These are phyloP conservation scores for Leptinotarsa defecta DNA, from an alignment of 1,140 invertebrate genomes.

Conservation along the genomic window DNA sequence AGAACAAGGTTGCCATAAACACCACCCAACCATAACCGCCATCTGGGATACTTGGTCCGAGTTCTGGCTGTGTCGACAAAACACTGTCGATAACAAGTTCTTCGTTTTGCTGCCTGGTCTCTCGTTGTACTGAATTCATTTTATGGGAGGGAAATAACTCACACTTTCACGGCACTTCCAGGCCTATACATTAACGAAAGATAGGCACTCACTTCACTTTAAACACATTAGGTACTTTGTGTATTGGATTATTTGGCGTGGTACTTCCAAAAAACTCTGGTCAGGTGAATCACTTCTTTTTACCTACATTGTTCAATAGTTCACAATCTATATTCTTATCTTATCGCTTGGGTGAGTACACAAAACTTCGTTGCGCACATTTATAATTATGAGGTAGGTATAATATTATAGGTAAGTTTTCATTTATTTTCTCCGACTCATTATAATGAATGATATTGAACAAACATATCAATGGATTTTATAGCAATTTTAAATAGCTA, in stretches of 20 bases:
- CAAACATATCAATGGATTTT: not conserved
- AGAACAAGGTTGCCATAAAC: slow-evolving; percentile 62
- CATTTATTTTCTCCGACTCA: too few species aligned
- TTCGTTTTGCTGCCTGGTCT: slow-evolving; percentile 17
- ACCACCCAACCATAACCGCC: slow-evolving; percentile 70
- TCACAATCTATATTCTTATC: slow-evolving; percentile 21
- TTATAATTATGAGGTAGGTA: too few species aligned
- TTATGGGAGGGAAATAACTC: not conserved
- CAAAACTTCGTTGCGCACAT: slow-evolving; percentile 5
- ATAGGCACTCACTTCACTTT: too few species aligned
- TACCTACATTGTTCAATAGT: not conserved
- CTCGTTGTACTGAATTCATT: slow-evolving; percentile 14
- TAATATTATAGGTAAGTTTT: too few species aligned
- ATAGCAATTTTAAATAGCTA: not conserved
- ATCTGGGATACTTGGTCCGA: slow-evolving; percentile 66
- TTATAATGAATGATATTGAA: too few species aligned
- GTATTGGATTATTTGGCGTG: not conserved
- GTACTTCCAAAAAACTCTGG: not conserved
- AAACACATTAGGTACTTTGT: too few species aligned
- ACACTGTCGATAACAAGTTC: slow-evolving; percentile 58
- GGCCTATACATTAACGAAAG: not conserved
- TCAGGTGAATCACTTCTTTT: slow-evolving; percentile 18
- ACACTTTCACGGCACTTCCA: not conserved
- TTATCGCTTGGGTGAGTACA: slow-evolving; percentile 19
- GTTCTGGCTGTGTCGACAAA: slow-evolving; percentile 65